Evolutionary conservation across 1,140 invertebrate genomes (phyloP).

Genomic region (Orchesella cincta): DNA sequence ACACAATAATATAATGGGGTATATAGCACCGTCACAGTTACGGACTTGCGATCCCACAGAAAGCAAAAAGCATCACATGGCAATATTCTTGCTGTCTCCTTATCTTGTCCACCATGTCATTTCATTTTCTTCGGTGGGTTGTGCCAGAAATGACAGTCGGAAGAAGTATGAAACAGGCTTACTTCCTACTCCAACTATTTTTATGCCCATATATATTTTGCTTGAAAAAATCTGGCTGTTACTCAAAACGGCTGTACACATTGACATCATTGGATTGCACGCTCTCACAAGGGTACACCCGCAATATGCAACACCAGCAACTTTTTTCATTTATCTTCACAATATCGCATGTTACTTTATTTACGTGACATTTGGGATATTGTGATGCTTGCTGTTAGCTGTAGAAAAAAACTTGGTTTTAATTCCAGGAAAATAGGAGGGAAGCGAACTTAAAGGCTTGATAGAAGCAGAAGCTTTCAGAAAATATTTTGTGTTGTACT

Average conservation of each 20-base stretch:
- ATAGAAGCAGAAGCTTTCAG: too few species aligned
- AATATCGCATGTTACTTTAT: not conserved
- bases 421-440: too few species aligned
- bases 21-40: not conserved
- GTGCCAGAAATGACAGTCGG: conserved; percentile 12
- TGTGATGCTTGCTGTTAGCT: too few species aligned
- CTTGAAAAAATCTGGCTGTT: too few species aligned
- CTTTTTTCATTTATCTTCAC: conserved; percentile 7
- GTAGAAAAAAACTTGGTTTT: too few species aligned
- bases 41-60: not conserved
- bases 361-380: too few species aligned
- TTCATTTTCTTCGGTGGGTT: not conserved
- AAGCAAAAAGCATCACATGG: not conserved
- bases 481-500: too few species aligned
- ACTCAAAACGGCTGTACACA: too few species aligned
- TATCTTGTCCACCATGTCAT: conserved; percentile 24
- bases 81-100: conserved; percentile 25
- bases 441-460: too few species aligned
- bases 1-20: too few species aligned
- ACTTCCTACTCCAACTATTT: not conserved
- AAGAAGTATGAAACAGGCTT: conserved; percentile 18
- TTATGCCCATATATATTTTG: not conserved
- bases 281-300: not conserved
- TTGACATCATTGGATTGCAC: not conserved
- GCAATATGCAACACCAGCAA: not conserved